Percentiles rank a stretch among this genome's conserved stretches.
Evolutionary conservation across 2,797 vertebrate species (phyloP).

Genomic region (Sitta carolinensis): DNA sequence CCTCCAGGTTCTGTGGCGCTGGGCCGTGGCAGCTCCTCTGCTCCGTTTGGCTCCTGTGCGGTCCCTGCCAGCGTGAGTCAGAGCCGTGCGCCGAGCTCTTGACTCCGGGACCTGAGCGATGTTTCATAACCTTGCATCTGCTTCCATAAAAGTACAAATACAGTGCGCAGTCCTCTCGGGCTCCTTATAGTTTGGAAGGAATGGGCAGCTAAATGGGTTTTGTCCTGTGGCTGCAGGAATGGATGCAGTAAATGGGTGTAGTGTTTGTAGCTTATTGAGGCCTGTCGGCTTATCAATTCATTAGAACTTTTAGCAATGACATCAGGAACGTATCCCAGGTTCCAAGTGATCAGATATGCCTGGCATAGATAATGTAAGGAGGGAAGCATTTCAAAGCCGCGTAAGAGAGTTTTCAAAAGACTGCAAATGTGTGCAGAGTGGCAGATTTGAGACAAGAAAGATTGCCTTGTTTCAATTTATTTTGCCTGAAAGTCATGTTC

Average conservation of each 20-base stretch:
- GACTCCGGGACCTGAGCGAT: background rate
- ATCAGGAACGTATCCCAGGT: background rate
- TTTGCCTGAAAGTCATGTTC: background rate
- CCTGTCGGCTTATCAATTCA: accelerated
- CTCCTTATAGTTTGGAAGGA: background rate
- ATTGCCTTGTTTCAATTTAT: background rate
- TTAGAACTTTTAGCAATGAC: background rate
- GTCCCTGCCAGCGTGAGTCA: background rate
- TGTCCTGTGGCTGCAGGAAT: background rate
- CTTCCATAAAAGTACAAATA: background rate
- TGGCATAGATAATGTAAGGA: background rate
- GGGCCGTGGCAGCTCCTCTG: background rate
- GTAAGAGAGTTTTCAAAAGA: background rate
- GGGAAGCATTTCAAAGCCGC: background rate
- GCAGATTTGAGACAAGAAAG: background rate
- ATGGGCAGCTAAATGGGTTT: background rate
- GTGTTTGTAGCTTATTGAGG: background rate
- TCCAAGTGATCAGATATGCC: background rate
- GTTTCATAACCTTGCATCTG: background rate
- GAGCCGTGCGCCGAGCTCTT: accelerated
- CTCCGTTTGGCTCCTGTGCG: background rate
- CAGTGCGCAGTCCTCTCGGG: accelerated
- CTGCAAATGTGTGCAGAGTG: background rate
- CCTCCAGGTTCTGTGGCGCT: accelerated
- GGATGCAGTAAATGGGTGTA: accelerated